Conservation (phyloP, 2,797 vertebrate species). For the Adrianichthys oophorus region DNA sequence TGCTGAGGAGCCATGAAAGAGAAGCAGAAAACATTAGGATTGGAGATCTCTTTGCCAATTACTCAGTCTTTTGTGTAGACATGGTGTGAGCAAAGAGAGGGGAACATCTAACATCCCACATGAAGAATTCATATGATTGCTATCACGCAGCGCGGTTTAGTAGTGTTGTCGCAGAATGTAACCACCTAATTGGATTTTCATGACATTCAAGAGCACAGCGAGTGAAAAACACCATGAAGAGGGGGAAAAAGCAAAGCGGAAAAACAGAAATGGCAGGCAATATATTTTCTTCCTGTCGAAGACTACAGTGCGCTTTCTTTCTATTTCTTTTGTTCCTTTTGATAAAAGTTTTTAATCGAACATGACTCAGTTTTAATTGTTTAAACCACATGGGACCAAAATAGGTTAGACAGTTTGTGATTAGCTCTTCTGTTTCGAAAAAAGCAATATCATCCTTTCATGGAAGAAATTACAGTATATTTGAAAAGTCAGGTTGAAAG, state of each 20-base stretch:
- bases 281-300: constrained; percentile 5
- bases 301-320: too few relatives aligned
- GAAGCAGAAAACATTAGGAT: constrained; percentile 45
- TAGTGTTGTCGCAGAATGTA: constrained; percentile 51
- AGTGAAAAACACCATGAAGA: constrained; percentile 13
- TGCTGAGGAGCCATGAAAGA: constrained; percentile 64
- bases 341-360: constrained; percentile 25
- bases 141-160: constrained; percentile 51
- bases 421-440: constrained; percentile 11
- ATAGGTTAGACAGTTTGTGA: constrained; percentile 24
- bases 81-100: constrained; percentile 42
- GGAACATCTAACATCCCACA: constrained; percentile 58
- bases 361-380: constrained; percentile 14
- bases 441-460: constrained; percentile 28
- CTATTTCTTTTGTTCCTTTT: too few relatives aligned
- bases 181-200: constrained; percentile 72
- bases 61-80: constrained; percentile 66
- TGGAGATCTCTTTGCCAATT: constrained; percentile 73
- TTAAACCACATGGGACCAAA: constrained; percentile 20
- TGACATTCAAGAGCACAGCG: constrained; percentile 44
- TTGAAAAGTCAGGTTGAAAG: too few relatives aligned
- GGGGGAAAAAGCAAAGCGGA: neutral
- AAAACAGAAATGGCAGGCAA: constrained; percentile 16
- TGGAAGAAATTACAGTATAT: constrained; percentile 33
- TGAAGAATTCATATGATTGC: constrained; percentile 67